Evolutionary conservation across 1,140 invertebrate genomes (phyloP).

Genomic region (Drosophila micromelanica): DNA sequence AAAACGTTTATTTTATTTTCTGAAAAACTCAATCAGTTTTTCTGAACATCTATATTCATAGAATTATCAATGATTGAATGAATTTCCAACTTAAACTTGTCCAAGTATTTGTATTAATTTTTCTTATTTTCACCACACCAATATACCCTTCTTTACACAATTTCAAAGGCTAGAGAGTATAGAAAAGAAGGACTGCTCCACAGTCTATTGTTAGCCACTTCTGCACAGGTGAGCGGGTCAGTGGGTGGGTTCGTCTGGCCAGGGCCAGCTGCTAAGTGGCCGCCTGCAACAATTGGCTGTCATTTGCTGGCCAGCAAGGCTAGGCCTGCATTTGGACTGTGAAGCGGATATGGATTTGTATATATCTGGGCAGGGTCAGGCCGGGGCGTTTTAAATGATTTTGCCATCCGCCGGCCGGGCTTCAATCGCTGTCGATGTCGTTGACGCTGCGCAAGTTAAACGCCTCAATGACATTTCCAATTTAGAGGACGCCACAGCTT

Average conservation of each 20-base stretch:
- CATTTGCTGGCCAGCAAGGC: conserved; percentile 63
- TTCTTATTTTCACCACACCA: not conserved
- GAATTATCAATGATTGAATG: too few species aligned
- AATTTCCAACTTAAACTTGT: too few species aligned
- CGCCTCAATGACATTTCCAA: conserved; percentile 83
- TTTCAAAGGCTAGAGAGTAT: too few species aligned
- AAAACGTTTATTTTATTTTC: too few species aligned
- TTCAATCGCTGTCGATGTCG: conserved; percentile 56
- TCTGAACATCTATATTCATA: too few species aligned
- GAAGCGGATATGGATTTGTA: conserved; percentile 26
- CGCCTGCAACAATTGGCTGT: conserved; percentile 79
- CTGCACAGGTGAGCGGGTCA: conserved; percentile 47
- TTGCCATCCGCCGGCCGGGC: conserved; percentile 35
- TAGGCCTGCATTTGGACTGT: conserved; percentile 7
- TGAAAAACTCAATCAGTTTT: too few species aligned
- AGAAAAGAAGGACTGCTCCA: not conserved
- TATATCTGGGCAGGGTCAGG: conserved; percentile 2
- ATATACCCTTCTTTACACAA: not conserved
- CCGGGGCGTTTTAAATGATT: conserved; percentile 45
- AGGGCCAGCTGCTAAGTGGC: conserved; percentile 63
- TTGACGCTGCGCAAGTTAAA: conserved; percentile 69
- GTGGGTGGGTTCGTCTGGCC: conserved; percentile 26
- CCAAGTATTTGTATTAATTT: too few species aligned
- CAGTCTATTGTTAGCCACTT: conserved; percentile 30
- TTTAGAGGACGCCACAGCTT: conserved; percentile 59